These are phyloP conservation scores for Arvicanthis niloticus DNA, from an alignment of 2,113 vertebrate genomes.

Conservation along the genomic window DNA sequence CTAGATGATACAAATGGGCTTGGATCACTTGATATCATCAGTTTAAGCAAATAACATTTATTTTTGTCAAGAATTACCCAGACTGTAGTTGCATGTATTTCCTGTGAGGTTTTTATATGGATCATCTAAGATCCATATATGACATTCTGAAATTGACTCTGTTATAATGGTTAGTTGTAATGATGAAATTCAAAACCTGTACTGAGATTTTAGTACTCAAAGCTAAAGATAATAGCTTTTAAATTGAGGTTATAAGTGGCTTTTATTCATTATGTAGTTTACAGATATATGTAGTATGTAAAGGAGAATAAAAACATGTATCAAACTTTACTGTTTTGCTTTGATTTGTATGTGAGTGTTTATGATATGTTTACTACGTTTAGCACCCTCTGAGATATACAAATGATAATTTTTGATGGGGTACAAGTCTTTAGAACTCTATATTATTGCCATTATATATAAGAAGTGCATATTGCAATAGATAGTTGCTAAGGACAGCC, in stretches of 20 bases:
- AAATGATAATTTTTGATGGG: background rate
- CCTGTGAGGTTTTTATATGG: background rate
- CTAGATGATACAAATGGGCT: background rate
- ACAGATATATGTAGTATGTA: background rate
- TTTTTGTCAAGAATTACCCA: background rate
- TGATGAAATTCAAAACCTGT: background rate
- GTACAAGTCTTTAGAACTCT: background rate
- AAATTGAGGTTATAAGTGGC: background rate
- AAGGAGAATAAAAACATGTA: background rate
- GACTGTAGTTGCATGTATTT: background rate
- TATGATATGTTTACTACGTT: background rate
- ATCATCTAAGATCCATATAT: background rate
- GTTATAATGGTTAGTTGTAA: background rate
- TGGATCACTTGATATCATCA: background rate
- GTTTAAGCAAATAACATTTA: background rate
- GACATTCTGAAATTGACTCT: background rate
- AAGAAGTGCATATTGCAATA: slow-evolving; percentile 4
- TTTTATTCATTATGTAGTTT: background rate
- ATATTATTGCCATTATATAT: background rate
- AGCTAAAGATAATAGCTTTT: background rate
- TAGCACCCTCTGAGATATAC: background rate
- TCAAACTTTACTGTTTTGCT: background rate
- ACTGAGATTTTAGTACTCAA: background rate
- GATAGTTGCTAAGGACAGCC: background rate
- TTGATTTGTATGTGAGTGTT: background rate